Evolutionary conservation across 2,888 invertebrate species (phyloP), one percentile per base, ranked within the genome.

Genomic region (Sarcophaga caerulescens): DNA sequence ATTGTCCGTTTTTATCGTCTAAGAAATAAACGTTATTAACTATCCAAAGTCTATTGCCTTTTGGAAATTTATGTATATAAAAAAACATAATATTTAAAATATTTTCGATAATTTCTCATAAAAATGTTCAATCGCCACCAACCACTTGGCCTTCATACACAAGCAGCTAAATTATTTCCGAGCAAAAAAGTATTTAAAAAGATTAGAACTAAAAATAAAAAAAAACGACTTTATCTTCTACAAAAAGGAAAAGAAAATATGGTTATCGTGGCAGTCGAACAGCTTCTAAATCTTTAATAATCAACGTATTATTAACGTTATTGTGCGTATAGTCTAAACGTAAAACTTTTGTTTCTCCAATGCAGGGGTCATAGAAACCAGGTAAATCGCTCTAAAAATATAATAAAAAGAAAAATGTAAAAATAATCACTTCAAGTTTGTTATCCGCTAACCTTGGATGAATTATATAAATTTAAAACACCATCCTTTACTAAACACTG

Each of bases 281-380:
- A 19, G 96, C 94, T 91, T 98, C 97, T 68, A 94, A 95, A 92
- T 99, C 99, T 85, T 95, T 94, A 78, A 98, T 94, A 62, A 96
- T 95, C 90, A 97, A 96, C 90, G 96, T 95, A 91, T 98, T 97
- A n/a, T 95, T 94, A 91, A 95, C 95, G 90, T 95, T 95, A 89
- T 96, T 96, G 94, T 96, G 98, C 91, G 95, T 95, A 93, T 99
- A 99, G 90, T 97, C 96, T 88, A 99, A 95, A 76, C 96, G 95
- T 35, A 99, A 94, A 90, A 95, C 95, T 93, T 99, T 99, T 47
- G 97, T 96, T 89, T 99, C 98, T 0, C 98, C 98, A 76, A 97
- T 95, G 88, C 98, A 98, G 0, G 99, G 98, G 93, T 99, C 99
- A 93, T 97, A 99, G 94, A 99, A 99, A 47, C 99, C 99, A 14